These are phyloP conservation scores for Coregonus clupeaformis DNA, from an alignment of 2,113 vertebrate genomes.

Conservation along the genomic window DNA sequence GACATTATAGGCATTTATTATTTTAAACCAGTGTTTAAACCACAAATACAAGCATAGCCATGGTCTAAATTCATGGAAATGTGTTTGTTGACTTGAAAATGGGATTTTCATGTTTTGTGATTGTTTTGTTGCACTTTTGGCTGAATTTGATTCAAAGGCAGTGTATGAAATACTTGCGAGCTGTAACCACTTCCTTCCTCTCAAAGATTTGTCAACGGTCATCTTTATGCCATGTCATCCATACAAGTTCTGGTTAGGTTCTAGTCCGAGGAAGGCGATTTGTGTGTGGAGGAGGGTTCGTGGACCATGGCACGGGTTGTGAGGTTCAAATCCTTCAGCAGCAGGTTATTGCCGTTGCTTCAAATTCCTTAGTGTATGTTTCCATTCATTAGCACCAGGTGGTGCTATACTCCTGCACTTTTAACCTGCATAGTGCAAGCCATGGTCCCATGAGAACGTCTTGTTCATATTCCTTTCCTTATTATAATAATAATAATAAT, in stretches of 20 bases:
- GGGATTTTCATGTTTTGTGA: not conserved
- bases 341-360: too few species aligned
- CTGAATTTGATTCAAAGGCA: not conserved
- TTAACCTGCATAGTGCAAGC: not conserved
- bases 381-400: conserved; percentile 50
- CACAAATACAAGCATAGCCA: not conserved
- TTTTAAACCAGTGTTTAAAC: not conserved
- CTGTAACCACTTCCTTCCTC: not conserved
- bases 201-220: not conserved
- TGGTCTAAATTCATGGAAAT: not conserved
- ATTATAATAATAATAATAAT: too few species aligned
- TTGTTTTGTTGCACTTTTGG: not conserved
- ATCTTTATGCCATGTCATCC: not conserved
- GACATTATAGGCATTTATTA: not conserved
- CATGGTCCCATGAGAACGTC: not conserved
- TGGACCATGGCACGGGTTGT: not conserved
- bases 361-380: not conserved
- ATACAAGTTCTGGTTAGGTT: too few species aligned
- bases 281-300: not conserved
- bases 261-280: not conserved
- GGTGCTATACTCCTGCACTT: conserved; percentile 48
- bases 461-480: too few species aligned
- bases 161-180: not conserved
- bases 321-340: not conserved
- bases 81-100: not conserved